phyloP scores from a whole-genome alignment of 1,140 invertebrate species.

The Pachyrhynchus sulphureomaculatus region DNA sequence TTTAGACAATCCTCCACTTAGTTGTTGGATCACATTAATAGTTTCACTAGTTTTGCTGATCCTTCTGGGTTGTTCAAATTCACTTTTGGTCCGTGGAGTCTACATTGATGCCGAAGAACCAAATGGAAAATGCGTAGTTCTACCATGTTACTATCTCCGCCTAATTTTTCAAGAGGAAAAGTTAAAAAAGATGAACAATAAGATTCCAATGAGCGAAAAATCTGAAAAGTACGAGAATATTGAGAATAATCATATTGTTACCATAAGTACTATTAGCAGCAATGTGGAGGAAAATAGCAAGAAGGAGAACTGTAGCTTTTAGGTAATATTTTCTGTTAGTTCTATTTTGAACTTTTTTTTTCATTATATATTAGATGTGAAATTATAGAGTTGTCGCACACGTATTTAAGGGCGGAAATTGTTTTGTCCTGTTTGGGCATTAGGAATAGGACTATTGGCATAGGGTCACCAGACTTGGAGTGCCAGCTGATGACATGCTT shows the following conservation, averaged over 20 bases:
- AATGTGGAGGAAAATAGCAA: constrained; percentile 10
- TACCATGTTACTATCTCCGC: constrained; percentile 78
- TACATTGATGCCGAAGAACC: constrained; percentile 82
- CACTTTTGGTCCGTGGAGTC: constrained; percentile 77
- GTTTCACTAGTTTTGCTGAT: constrained; percentile 73
- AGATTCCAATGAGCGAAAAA: constrained; percentile 30
- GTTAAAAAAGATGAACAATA: constrained; percentile 56
- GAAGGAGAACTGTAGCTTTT: constrained; percentile 2
- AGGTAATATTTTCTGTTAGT: no score
- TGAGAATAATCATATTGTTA: constrained; percentile 35
- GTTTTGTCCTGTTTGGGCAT: no score
- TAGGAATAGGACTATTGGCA: no score
- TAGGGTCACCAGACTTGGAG: no score
- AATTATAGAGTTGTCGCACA: no score
- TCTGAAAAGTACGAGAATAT: constrained; percentile 45
- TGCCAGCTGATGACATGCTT: no score
- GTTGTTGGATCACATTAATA: constrained; percentile 75
- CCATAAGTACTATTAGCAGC: constrained; percentile 14
- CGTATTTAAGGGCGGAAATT: no score
- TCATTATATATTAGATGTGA: no score
- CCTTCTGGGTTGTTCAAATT: constrained; percentile 81
- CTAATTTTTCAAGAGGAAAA: constrained; percentile 70
- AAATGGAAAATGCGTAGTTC: constrained; percentile 74
- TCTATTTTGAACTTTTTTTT: no score
- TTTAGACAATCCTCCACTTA: constrained; percentile 66